Base-by-base conservation (phyloP, 2,113 vertebrate species). In the Ranitomeya variabilis region DNA sequence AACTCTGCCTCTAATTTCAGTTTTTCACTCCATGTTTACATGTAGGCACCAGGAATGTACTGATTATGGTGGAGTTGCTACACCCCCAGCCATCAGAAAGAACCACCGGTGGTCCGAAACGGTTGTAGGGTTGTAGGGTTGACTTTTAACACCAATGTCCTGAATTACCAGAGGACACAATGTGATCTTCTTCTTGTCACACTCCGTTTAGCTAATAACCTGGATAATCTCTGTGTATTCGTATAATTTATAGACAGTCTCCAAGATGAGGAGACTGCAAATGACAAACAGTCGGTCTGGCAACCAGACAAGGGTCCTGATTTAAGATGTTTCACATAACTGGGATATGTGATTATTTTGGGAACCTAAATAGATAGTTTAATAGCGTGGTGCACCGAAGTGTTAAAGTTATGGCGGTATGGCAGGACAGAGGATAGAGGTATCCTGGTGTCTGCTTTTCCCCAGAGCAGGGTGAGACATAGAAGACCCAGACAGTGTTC, bases 311-410 rank as follows among this genome's bases (percentile, higher is more conserved):
- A 4, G 0, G 73, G 18, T 10, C 73, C 15, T 76, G 73, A 52
- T 85, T 52, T 23, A 67, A 85, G 66, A 85, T 83, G 62, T 54
- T 85, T 71, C 52, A 10, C 51, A 57, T 85, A 73, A 71, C 83
- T 57, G 11, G 66, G n/a, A 55, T 21, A 66, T 83, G 82, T 52
- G 12, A 16, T 57, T 76, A 71, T 31, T 62, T 57, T 78, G 19
- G 73, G 45, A 76, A 76, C 73, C 12, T 52, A 51, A 52, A 76
- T 21, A 76, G 18, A 76, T 9, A 76, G 45, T 76, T 76, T 76
- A 76, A 76, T 76, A 13, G 71, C 37, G 7, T 15, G 12, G 45
- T 51, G 73, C 37, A 76, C 16, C 45, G 16, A 76, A 51, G 71
- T 80, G 77, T 57, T 80, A 21, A 23, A 80, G 55, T 16, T 59